Evolutionary conservation across 2,797 vertebrate genomes (phyloP).

Genomic region (Erethizon dorsatum): DNA sequence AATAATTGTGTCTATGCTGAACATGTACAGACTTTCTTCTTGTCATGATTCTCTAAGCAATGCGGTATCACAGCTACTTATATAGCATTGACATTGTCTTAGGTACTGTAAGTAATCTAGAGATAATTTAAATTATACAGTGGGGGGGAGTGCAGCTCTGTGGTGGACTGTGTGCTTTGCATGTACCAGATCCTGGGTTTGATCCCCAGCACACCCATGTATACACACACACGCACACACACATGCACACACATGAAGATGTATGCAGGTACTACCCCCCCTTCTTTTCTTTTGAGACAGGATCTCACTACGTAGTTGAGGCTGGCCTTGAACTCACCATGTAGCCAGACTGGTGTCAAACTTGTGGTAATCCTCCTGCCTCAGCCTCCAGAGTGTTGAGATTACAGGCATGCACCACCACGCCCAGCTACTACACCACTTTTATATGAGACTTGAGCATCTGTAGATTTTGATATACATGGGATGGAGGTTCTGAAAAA

Average conservation of each 20-base stretch:
- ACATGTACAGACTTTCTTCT: background rate
- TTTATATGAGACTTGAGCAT: background rate
- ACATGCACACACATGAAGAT: background rate
- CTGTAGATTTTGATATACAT: background rate
- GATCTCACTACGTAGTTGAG: background rate
- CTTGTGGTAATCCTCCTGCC: background rate
- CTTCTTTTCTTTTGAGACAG: background rate
- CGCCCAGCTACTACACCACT: background rate
- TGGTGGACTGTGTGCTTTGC: background rate
- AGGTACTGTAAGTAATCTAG: background rate
- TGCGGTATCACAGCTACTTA: background rate
- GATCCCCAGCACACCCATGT: background rate
- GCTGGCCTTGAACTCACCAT: background rate
- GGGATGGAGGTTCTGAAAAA: background rate
- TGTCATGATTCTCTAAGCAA: background rate
- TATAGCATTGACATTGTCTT: background rate
- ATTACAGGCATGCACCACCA: background rate
- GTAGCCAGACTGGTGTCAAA: background rate
- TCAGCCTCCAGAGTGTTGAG: background rate
- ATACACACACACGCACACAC: background rate
- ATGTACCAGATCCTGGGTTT: background rate
- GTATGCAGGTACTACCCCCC: background rate
- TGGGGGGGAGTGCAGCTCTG: background rate
- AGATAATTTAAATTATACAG: background rate
- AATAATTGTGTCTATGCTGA: background rate